These are phyloP conservation scores for Empidonax traillii DNA, from an alignment of 2,113 vertebrate genomes.

Conservation along the genomic window DNA sequence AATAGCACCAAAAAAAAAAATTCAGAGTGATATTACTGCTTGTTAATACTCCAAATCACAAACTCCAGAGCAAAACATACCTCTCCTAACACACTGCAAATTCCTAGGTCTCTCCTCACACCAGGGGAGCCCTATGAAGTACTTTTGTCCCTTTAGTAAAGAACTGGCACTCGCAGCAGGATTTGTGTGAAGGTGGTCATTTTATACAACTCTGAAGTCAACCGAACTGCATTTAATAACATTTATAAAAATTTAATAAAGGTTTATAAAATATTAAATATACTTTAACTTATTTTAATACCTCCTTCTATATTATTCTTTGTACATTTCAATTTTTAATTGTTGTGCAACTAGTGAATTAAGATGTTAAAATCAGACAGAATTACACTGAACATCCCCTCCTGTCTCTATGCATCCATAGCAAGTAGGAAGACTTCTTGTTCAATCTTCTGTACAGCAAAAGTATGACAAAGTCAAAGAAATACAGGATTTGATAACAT, in stretches of 20 bases:
- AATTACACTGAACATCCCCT: slow-evolving; percentile 22
- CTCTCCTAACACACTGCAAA: not conserved
- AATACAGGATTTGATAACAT: not conserved
- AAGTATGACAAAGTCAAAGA: not conserved
- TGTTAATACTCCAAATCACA: not conserved
- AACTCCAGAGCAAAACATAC: not conserved
- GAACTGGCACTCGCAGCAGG: not conserved
- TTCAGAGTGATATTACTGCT: not conserved
- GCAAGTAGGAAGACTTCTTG: not conserved
- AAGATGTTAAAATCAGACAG: slow-evolving; percentile 52
- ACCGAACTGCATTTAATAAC: slow-evolving; percentile 46
- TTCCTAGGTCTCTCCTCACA: not conserved
- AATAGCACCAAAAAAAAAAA: not conserved
- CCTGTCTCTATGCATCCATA: not conserved
- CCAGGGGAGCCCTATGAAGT: not conserved
- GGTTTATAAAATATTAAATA: slow-evolving; percentile 73
- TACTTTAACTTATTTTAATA: slow-evolving; percentile 64
- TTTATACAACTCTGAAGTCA: slow-evolving; percentile 47
- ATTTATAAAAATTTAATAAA: slow-evolving; percentile 74
- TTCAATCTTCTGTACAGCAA: not conserved
- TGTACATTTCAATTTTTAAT: slow-evolving; percentile 68
- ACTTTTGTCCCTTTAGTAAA: not conserved
- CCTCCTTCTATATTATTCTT: slow-evolving; percentile 57
- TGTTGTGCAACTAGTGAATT: slow-evolving; percentile 60
- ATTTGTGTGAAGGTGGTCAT: not conserved